Evolutionary conservation across 2,113 vertebrate species (phyloP).

Genomic region (Chloropsis hardwickii): DNA sequence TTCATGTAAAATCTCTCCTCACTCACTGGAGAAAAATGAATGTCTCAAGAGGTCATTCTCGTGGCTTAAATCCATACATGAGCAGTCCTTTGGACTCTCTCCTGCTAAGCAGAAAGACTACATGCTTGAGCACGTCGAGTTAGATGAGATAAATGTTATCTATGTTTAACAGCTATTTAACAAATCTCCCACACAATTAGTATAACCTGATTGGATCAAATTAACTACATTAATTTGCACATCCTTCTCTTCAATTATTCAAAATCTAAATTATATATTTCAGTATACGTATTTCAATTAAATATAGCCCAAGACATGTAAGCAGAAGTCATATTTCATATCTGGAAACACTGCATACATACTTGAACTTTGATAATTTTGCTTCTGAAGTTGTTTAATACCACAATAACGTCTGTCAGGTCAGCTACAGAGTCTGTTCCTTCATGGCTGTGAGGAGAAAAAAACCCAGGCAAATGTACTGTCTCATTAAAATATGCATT

Average conservation of each 20-base stretch:
- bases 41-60: background rate
- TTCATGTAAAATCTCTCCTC: background rate
- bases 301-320: background rate
- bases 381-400: constrained; percentile 91
- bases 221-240: background rate
- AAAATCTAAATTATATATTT: background rate
- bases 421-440: constrained; percentile 86
- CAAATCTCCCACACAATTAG: background rate
- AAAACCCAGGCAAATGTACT: background rate
- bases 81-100: background rate
- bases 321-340: background rate
- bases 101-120: background rate
- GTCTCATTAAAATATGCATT: background rate
- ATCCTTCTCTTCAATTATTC: background rate
- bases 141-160: background rate
- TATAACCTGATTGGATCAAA: background rate
- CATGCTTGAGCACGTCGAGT: background rate
- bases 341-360: constrained; percentile 45
- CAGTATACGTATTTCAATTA: background rate
- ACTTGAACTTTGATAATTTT: constrained; percentile 95
- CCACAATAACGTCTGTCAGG: constrained; percentile 78
- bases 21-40: background rate
- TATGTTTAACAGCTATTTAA: background rate
- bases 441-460: constrained; percentile 79
- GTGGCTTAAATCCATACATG: background rate